Evolutionary conservation across 2,797 vertebrate genomes (phyloP).

Genomic region (Dryobates pubescens): DNA sequence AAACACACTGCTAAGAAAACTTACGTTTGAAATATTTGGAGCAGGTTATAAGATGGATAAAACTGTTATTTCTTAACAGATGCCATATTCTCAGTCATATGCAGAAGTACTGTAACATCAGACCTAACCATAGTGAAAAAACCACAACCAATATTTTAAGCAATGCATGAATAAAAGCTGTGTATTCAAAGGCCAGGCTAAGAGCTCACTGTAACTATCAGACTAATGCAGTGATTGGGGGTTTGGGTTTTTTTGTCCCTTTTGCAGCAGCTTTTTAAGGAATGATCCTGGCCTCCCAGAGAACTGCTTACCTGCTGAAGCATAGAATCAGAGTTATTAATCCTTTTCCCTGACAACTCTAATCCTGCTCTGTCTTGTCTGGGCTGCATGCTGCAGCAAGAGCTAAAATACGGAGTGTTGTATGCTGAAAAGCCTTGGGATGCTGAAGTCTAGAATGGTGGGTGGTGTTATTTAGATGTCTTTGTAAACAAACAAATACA

Average conservation of each 20-base stretch:
- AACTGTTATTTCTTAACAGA: background rate
- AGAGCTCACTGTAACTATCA: background rate
- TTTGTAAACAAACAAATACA: background rate
- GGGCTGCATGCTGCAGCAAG: background rate
- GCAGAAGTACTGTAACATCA: background rate
- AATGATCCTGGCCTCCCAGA: background rate
- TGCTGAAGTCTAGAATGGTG: background rate
- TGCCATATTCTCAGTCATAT: background rate
- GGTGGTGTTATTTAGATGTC: background rate
- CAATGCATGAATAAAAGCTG: background rate
- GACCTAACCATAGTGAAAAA: background rate
- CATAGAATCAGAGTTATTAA: accelerated
- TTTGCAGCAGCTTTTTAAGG: background rate
- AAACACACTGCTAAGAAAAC: background rate
- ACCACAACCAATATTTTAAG: background rate
- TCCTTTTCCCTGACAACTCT: background rate
- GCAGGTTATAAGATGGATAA: background rate
- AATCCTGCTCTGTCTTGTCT: background rate
- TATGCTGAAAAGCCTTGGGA: background rate
- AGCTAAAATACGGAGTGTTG: background rate
- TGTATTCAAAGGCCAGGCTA: background rate
- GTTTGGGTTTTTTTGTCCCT: background rate
- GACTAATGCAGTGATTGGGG: background rate
- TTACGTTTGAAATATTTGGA: background rate
- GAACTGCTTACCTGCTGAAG: background rate